Conservation (phyloP, 2,888 invertebrate species). For the Tetrapedia diversipes region DNA sequence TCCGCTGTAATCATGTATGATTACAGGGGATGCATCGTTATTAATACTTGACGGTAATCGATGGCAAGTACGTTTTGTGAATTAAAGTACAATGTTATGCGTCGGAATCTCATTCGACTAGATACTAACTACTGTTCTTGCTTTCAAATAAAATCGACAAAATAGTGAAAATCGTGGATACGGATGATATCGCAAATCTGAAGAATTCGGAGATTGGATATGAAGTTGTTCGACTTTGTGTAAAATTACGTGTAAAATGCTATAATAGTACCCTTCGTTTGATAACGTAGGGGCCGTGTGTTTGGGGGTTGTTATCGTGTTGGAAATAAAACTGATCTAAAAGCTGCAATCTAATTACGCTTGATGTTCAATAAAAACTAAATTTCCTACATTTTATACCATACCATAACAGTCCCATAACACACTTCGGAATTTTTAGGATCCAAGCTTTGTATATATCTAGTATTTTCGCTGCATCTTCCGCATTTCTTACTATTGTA, state of each 20-base stretch:
- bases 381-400: no score
- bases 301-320: no score
- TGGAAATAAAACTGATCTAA: no score
- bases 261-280: no score
- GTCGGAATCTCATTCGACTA: background rate
- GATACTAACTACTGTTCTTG: background rate
- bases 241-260: background rate
- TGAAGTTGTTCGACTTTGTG: background rate
- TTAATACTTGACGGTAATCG: conserved; percentile 13
- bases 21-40: conserved; percentile 12
- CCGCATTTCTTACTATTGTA: no score
- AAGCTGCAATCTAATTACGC: no score
- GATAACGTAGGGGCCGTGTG: no score
- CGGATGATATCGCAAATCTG: background rate
- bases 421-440: no score
- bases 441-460: no score
- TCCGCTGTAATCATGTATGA: background rate
- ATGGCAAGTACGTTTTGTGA: background rate
- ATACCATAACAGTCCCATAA: no score
- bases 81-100: background rate
- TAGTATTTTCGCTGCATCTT: no score
- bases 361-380: no score
- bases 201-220: background rate
- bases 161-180: background rate
- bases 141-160: background rate